A percentile compares a stretch with the other conserved stretches of the same genome.
phyloP scores from a whole-genome alignment of 2,113 vertebrate species.

The Salminus brasiliensis region DNA sequence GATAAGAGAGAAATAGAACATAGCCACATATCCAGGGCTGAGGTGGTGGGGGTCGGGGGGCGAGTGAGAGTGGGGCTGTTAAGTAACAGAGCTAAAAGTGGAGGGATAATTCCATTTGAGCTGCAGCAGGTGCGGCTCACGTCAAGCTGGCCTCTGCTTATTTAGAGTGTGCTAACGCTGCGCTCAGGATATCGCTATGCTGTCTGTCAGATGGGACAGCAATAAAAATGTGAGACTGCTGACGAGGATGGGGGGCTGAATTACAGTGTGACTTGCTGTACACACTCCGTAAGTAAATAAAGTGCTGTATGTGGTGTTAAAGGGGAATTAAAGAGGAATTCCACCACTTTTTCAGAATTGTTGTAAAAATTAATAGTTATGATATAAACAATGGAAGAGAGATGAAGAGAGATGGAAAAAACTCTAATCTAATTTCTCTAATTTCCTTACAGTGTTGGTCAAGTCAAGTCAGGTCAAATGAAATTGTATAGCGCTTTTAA shows the following conservation, averaged over 20 bases:
- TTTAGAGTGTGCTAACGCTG: slow-evolving; percentile 46
- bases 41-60: no score
- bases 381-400: no score
- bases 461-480: no score
- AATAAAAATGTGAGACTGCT: slow-evolving; percentile 22
- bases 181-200: slow-evolving; percentile 17
- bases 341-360: neutral
- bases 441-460: no score
- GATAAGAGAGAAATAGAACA: slow-evolving; percentile 38
- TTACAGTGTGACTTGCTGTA: neutral
- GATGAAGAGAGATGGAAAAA: no score
- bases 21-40: neutral
- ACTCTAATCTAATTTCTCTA: no score
- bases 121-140: slow-evolving; percentile 58
- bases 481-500: no score
- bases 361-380: no score
- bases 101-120: slow-evolving; percentile 59
- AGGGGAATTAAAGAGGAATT: neutral
- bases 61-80: slow-evolving; percentile 1
- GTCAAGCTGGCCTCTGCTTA: slow-evolving; percentile 18
- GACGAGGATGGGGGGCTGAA: neutral
- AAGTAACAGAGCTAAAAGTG: slow-evolving; percentile 53
- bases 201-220: slow-evolving; percentile 11
- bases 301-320: neutral
- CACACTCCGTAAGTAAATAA: neutral